Conservation (phyloP, 2,888 invertebrate species). For the Trachelus iudaicus region DNA sequence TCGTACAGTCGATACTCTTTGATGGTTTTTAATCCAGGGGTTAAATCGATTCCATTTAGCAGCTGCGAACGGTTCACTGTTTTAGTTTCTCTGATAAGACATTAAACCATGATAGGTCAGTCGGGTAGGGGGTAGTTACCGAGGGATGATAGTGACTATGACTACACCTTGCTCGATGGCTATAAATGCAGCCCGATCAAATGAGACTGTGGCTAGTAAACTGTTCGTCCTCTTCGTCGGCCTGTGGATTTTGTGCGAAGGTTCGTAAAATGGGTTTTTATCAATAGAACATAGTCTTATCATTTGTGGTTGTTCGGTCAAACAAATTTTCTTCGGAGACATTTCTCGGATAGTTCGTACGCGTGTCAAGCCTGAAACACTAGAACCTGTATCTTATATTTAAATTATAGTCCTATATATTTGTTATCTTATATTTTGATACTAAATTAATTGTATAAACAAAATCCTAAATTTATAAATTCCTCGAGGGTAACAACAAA, state of each 20-base stretch:
- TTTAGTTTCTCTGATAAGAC: slow-evolving; percentile 31
- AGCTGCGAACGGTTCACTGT: slow-evolving; percentile 11
- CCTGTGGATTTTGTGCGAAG: not conserved
- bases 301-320: too few species aligned
- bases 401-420: too few species aligned
- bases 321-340: too few species aligned
- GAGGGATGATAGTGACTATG: slow-evolving; percentile 54
- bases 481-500: too few species aligned
- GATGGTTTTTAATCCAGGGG: not conserved
- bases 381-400: too few species aligned
- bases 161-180: slow-evolving; percentile 40
- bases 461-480: too few species aligned
- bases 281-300: not conserved
- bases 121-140: slow-evolving; percentile 24
- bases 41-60: slow-evolving; percentile 3
- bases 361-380: too few species aligned
- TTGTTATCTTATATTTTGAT: too few species aligned
- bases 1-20: not conserved
- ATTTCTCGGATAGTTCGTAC: too few species aligned
- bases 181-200: slow-evolving; percentile 44
- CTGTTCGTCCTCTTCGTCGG: not conserved
- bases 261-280: not conserved
- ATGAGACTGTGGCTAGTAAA: not conserved
- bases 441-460: too few species aligned
- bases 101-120: slow-evolving; percentile 31